phyloP scores from a whole-genome alignment of 2,888 invertebrate species.

The Dioctria linearis region DNA sequence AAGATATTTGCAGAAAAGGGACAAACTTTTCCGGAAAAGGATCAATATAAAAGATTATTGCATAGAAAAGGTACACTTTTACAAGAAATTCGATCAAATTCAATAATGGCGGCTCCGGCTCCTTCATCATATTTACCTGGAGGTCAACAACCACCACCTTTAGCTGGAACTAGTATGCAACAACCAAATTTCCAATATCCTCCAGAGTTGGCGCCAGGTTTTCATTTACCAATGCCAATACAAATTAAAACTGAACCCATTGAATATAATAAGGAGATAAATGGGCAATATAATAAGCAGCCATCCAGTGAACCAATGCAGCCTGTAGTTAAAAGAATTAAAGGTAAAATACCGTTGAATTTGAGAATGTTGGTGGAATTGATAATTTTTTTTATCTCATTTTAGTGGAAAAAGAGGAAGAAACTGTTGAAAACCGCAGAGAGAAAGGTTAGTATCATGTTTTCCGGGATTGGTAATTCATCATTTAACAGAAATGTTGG shows the following conservation, averaged over 20 bases:
- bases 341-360: neutral
- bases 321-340: too few relatives aligned
- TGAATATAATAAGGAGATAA: neutral
- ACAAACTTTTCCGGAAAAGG: constrained; percentile 49
- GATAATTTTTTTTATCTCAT: neutral
- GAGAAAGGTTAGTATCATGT: constrained; percentile 12
- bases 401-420: constrained; percentile 4
- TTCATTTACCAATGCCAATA: constrained; percentile 38
- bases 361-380: neutral
- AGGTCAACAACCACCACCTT: too few relatives aligned
- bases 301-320: too few relatives aligned
- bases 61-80: neutral
- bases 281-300: too few relatives aligned
- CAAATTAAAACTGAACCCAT: constrained; percentile 40
- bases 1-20: constrained; percentile 49
- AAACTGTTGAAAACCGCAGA: neutral
- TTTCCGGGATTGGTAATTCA: too few relatives aligned
- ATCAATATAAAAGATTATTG: neutral
- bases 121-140: too few relatives aligned
- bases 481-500: too few relatives aligned
- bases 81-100: neutral
- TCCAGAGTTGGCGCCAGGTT: neutral
- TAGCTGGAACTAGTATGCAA: too few relatives aligned
- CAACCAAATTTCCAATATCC: neutral
- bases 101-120: neutral